Evolutionary conservation across 2,888 invertebrate species (phyloP), one percentile per base, ranked within the genome.

Genomic region (Drosophila diplacantha): DNA sequence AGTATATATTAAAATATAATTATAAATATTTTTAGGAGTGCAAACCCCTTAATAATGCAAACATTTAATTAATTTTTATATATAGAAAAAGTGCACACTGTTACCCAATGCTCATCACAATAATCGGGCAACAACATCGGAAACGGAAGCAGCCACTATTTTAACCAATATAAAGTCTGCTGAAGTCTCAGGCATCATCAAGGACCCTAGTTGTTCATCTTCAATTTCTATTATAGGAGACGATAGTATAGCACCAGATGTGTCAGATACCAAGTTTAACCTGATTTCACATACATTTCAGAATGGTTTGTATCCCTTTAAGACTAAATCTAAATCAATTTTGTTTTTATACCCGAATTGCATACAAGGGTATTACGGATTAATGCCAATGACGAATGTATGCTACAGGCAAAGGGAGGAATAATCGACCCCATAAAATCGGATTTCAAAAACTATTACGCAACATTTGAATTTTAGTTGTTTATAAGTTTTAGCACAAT

Each of bases 61-160:
- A 18, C 9, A 9, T 20, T 18, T 2, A 37, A 37, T 6, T 9
- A 9, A 37, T 9, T 11, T 6, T 14, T 12, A 20, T 38, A 2
- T 7, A 20, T 14, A 63, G 63, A 38, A 16, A 11, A 52, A 44
- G 20, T 24, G 49, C 5, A 63, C 55, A 20, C 56, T 67, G 43
- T 46, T 62, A 11, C 52, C 43, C 3, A 20, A 38, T 9, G 66
- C 66, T 4, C 44, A 34, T 44, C 44, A 29, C 7, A 44, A 20
- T 6, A 69, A 59, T 47, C 70, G 71, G 24, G 83, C 86, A 26
- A 85, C 64, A 9, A 64, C 75, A 46, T 85, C 85, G 1, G 87
- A 87, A 60, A 85, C 87, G 5, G 87, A 87, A 69, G 87, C 86
- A 11, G 87, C 87, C 4, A 86, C 84, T 49, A 87, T 87, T 59